Percentiles rank a stretch among this genome's conserved stretches.
These are phyloP conservation scores for Amblyraja radiata DNA, from an alignment of 2,797 vertebrate genomes.

Conservation along the genomic window DNA sequence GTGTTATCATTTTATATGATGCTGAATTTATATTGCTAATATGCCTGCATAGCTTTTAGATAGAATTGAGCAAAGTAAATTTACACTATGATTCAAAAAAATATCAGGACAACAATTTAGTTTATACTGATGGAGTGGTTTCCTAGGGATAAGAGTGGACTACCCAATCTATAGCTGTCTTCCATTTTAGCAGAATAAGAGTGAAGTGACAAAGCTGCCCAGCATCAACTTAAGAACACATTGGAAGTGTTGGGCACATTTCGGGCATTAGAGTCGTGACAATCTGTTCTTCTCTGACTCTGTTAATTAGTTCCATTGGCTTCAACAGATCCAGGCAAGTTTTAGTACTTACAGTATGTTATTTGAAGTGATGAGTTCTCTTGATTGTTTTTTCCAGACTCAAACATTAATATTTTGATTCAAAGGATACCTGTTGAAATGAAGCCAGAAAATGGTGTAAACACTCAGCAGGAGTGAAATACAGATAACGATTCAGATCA, in stretches of 20 bases:
- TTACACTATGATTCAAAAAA: neutral
- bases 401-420: neutral
- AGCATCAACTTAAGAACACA: neutral
- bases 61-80: neutral
- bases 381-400: neutral
- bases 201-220: neutral
- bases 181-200: neutral
- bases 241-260: neutral
- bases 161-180: neutral
- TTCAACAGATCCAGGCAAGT: neutral
- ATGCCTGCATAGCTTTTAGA: neutral
- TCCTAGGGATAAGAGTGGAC: neutral
- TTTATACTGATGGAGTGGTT: neutral
- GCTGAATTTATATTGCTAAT: neutral
- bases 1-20: neutral
- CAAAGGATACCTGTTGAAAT: neutral
- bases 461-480: too few relatives aligned
- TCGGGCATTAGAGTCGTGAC: too few relatives aligned
- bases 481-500: too few relatives aligned
- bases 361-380: neutral
- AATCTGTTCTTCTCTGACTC: too few relatives aligned
- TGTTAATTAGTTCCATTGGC: too few relatives aligned
- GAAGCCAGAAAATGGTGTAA: too few relatives aligned
- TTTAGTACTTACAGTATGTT: neutral
- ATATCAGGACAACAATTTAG: neutral